Conservation (phyloP, 2,113 vertebrate species). For the Syngnathoides biaculeatus region DNA sequence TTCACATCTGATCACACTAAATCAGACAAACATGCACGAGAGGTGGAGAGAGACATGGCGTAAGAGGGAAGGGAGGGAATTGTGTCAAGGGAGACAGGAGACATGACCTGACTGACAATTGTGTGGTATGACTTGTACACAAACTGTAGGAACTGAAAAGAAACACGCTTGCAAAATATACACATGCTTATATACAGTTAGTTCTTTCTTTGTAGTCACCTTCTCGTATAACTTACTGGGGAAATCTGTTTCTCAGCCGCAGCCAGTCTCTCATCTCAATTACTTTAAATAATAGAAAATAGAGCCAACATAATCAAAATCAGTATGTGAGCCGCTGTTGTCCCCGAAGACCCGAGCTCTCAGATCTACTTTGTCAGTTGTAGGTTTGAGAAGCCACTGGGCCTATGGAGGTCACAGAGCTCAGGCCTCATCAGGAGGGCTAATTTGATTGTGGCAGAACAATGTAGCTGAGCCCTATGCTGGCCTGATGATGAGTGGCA, state of each 20-base stretch:
- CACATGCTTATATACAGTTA: background rate
- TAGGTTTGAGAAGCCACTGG: conserved; percentile 66
- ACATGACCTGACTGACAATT: conserved; percentile 52
- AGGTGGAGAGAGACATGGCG: conserved; percentile 84
- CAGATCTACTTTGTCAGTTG: conserved; percentile 65
- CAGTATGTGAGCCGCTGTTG: conserved; percentile 41
- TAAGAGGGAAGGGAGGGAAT: conserved; percentile 53
- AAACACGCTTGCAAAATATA: conserved; percentile 18
- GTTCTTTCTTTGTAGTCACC: conserved; percentile 42
- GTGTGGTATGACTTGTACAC: conserved; percentile 18
- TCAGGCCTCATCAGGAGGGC: conserved; percentile 87
- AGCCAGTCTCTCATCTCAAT: conserved; percentile 50
- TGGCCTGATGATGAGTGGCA: conserved; percentile 44
- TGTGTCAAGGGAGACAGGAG: conserved; percentile 38
- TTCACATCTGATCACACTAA: conserved; percentile 98
- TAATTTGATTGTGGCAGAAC: conserved; percentile 97
- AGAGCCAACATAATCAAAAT: conserved; percentile 60
- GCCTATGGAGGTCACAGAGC: conserved; percentile 83
- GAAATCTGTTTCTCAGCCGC: conserved; percentile 38
- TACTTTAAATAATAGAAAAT: conserved; percentile 59
- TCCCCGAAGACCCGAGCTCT: conserved; percentile 46
- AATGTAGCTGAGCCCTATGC: conserved; percentile 65
- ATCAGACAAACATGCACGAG: conserved; percentile 94
- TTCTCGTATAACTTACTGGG: conserved; percentile 39
- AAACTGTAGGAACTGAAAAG: conserved; percentile 28